Percentiles rank a stretch among this genome's conserved stretches.
Evolutionary conservation across 2,888 invertebrate genomes (phyloP).

Genomic region (Pristionchus fissidentatus): DNA sequence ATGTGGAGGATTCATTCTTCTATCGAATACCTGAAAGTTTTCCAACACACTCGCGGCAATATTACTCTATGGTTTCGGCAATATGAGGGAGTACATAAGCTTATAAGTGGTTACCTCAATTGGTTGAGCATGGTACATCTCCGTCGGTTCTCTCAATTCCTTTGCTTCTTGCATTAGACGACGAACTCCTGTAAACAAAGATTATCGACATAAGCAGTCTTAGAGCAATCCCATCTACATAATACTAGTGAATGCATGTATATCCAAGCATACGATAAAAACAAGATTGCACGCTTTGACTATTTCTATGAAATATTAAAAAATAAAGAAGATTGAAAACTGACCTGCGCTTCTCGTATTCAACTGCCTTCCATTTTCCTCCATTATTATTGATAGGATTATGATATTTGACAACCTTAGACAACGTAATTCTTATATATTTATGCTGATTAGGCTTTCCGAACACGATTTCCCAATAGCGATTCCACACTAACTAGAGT

Average conservation of each 20-base stretch:
- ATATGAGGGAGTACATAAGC: constrained; percentile 16
- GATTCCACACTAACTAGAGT: constrained; percentile 4
- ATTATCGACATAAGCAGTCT: neutral
- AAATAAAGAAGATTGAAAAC: constrained; percentile 31
- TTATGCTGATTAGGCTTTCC: constrained; percentile 44
- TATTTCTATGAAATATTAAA: constrained; percentile 1
- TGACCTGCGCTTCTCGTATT: constrained; percentile 62
- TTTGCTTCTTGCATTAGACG: constrained; percentile 91
- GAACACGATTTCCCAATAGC: neutral
- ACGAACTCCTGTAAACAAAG: constrained; percentile 85
- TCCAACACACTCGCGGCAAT: neutral
- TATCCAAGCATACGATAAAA: too few relatives aligned
- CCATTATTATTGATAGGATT: neutral
- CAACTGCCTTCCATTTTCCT: constrained; percentile 43
- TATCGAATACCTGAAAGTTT: neutral
- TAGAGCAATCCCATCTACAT: too few relatives aligned
- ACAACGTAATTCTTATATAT: neutral
- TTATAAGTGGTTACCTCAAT: constrained; percentile 81
- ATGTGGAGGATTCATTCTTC: neutral
- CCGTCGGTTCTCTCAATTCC: constrained; percentile 88
- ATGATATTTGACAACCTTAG: neutral
- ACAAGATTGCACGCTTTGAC: neutral
- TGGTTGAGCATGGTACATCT: constrained; percentile 90
- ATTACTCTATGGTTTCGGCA: too few relatives aligned
- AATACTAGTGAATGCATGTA: too few relatives aligned